These are phyloP conservation scores for Salpingus planirostris DNA, from an alignment of 2,888 invertebrate species.

Conservation along the genomic window DNA sequence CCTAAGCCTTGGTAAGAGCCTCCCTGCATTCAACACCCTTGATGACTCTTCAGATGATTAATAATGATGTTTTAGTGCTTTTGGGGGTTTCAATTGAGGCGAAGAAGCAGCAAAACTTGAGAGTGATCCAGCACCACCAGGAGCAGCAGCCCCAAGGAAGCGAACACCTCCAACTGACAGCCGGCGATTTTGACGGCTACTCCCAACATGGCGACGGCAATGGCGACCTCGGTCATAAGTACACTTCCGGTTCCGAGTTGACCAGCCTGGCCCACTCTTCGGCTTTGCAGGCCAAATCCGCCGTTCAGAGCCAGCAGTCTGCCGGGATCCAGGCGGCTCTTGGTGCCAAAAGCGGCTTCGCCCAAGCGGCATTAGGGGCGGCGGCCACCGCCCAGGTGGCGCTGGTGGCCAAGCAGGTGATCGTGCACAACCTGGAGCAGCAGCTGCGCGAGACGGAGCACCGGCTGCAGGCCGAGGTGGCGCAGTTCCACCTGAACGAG, in stretches of 20 bases:
- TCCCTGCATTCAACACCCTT: no score
- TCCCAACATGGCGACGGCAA: constrained; percentile 1
- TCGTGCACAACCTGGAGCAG: constrained; percentile 48
- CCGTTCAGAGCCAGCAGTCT: constrained; percentile 56
- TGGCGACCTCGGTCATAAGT: constrained; percentile 29
- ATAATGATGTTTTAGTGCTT: no score
- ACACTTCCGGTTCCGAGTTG: constrained; percentile 57
- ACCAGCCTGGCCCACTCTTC: constrained; percentile 58
- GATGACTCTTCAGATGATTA: no score
- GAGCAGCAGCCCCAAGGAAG: neutral
- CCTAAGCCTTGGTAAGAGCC: no score
- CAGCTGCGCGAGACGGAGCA: constrained; percentile 59
- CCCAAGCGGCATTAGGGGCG: constrained; percentile 56
- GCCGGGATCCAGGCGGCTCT: constrained; percentile 68
- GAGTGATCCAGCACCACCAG: no score
- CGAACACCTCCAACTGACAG: neutral
- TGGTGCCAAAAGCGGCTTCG: constrained; percentile 61
- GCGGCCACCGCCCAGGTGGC: constrained; percentile 55
- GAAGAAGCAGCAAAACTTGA: neutral
- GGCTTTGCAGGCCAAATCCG: constrained; percentile 62
- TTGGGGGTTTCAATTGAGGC: no score
- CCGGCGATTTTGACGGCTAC: constrained; percentile 1
- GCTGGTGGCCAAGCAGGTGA: constrained; percentile 51
- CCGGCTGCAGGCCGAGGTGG: constrained; percentile 55
- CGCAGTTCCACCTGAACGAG: constrained; percentile 59